A percentile compares a stretch with the other conserved stretches of the same genome.
Evolutionary conservation across 2,113 vertebrate genomes (phyloP).

Genomic region (Gymnorhina tibicen): DNA sequence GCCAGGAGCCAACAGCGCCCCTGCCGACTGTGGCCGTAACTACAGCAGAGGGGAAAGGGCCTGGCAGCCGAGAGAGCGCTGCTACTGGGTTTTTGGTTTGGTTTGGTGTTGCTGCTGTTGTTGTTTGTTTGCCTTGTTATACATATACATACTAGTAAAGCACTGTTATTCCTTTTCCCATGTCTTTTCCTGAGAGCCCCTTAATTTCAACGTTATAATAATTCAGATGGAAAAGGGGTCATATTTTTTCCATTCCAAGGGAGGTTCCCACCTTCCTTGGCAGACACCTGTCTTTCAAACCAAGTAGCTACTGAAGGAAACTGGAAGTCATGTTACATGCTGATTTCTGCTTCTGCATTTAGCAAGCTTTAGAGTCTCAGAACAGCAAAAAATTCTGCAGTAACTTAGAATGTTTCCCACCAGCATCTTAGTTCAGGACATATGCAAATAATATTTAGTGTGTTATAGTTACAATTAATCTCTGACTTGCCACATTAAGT

Average conservation of each 20-base stretch:
- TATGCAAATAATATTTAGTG: not conserved
- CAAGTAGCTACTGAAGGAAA: not conserved
- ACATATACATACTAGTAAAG: too few relatives aligned
- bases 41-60: too few relatives aligned
- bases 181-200: not conserved
- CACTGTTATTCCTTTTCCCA: not conserved
- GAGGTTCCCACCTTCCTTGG: not conserved
- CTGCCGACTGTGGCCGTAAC: too few relatives aligned
- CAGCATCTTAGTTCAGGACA: not conserved
- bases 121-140: too few relatives aligned
- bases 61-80: too few relatives aligned
- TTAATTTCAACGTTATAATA: not conserved
- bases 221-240: not conserved
- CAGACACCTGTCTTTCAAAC: not conserved
- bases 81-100: too few relatives aligned
- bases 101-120: too few relatives aligned
- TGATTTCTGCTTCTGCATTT: not conserved
- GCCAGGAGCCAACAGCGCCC: too few relatives aligned
- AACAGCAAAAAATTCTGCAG: not conserved
- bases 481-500: not conserved
- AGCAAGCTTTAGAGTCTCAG: not conserved
- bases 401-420: not conserved
- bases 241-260: not conserved
- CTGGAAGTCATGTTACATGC: not conserved
- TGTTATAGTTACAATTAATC: not conserved